phyloP scores from a whole-genome alignment of 37 sponge, comb jelly and placozoan genomes.

The Cliona cf. orientalis region DNA sequence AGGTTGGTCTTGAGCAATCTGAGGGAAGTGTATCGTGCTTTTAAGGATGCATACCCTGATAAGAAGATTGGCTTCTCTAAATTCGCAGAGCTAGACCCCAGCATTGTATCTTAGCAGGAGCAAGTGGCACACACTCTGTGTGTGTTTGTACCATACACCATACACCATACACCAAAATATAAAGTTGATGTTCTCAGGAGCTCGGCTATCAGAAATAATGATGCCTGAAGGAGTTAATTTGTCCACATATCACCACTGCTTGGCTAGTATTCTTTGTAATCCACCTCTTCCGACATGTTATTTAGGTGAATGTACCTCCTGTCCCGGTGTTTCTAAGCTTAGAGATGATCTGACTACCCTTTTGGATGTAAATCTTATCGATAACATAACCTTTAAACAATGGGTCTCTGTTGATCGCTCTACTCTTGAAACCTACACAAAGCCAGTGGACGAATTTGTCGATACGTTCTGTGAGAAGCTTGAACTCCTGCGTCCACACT shows the following conservation, averaged over 20 bases:
- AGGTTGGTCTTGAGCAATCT: constrained; percentile 49
- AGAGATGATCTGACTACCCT: not conserved
- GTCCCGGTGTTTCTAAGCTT: not conserved
- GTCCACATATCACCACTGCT: no score
- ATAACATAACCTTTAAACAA: constrained; percentile 7
- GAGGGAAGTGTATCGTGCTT: constrained; percentile 45
- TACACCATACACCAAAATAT: constrained; percentile 58
- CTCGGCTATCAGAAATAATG: not conserved
- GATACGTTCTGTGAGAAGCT: no score
- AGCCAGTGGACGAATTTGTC: constrained; percentile 29
- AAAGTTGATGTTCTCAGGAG: constrained; percentile 16
- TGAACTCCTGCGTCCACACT: constrained; percentile 25
- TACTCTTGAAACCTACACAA: constrained; percentile 6
- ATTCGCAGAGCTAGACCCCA: constrained; percentile 37
- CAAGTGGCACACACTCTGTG: constrained; percentile 15
- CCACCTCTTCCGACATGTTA: constrained; percentile 15
- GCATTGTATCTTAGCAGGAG: no score
- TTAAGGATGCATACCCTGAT: constrained; percentile 31
- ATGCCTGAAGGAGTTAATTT: no score
- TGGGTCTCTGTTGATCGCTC: constrained; percentile 23
- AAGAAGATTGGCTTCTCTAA: constrained; percentile 53
- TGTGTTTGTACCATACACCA: constrained; percentile 64
- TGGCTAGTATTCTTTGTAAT: constrained; percentile 23
- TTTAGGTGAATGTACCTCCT: not conserved
- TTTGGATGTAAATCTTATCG: constrained; percentile 4